These are phyloP conservation scores for Petrolisthes cinctipes DNA, from an alignment of 2,888 invertebrate genomes.

Conservation along the genomic window DNA sequence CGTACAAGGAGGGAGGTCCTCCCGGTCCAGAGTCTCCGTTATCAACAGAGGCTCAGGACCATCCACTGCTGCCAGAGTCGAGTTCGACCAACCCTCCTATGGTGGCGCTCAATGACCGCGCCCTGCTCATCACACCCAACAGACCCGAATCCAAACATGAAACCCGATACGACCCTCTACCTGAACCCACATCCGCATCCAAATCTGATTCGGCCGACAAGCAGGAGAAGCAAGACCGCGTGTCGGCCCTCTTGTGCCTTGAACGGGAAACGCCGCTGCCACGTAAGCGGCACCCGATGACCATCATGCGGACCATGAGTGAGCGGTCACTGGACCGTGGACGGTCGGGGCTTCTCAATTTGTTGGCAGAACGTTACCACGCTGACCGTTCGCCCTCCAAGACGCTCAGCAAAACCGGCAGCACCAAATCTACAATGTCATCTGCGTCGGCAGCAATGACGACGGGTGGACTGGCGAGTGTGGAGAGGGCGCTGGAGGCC, in stretches of 20 bases:
- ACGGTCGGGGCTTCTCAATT: slow-evolving; percentile 53
- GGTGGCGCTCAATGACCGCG: slow-evolving; percentile 38
- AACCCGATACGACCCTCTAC: not conserved
- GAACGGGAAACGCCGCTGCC: slow-evolving; percentile 43
- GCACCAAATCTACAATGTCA: not conserved
- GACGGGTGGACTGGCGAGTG: slow-evolving; percentile 44
- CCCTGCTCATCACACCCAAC: slow-evolving; percentile 44
- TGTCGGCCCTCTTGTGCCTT: slow-evolving; percentile 43
- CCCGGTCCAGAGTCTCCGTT: slow-evolving; percentile 67
- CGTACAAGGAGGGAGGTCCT: slow-evolving; percentile 73
- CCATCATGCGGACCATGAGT: slow-evolving; percentile 69
- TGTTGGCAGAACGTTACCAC: slow-evolving; percentile 58
- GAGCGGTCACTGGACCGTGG: slow-evolving; percentile 68
- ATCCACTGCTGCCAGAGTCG: slow-evolving; percentile 15
- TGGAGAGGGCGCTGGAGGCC: slow-evolving; percentile 60
- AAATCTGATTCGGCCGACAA: slow-evolving; percentile 13
- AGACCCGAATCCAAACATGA: not conserved
- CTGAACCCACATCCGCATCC: slow-evolving; percentile 12
- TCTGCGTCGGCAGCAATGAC: not conserved
- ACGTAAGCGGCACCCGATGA: slow-evolving; percentile 66
- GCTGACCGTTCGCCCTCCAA: slow-evolving; percentile 30
- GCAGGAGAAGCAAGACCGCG: slow-evolving; percentile 41
- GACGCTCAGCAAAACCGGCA: slow-evolving; percentile 17
- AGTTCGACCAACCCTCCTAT: slow-evolving; percentile 34
- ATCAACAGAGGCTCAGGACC: slow-evolving; percentile 39